Percentiles rank a stretch among this genome's conserved stretches.
These are phyloP conservation scores for Falco cherrug DNA, from an alignment of 2,797 vertebrate species.

Conservation along the genomic window DNA sequence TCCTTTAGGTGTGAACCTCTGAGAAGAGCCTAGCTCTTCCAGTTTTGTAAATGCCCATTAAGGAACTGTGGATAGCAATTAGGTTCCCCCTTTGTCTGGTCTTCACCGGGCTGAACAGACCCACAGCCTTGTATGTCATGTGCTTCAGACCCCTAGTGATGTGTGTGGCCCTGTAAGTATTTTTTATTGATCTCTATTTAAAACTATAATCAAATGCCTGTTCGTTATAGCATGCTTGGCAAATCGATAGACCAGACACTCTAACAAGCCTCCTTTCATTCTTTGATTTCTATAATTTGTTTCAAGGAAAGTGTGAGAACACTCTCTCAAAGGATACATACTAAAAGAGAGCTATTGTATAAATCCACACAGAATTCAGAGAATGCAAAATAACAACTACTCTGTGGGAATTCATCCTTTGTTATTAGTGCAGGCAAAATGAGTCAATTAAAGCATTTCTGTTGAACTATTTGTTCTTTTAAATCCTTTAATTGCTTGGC, in stretches of 20 bases:
- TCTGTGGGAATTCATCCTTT: slow-evolving; percentile 34
- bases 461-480: slow-evolving; percentile 31
- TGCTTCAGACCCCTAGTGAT: neutral
- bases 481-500: slow-evolving; percentile 21
- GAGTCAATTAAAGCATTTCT: slow-evolving; percentile 47
- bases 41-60: neutral
- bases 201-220: slow-evolving; percentile 5
- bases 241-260: neutral
- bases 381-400: slow-evolving; percentile 23
- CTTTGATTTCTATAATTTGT: slow-evolving; percentile 20
- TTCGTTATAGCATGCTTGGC: neutral
- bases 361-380: slow-evolving; percentile 34
- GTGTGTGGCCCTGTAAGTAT: neutral
- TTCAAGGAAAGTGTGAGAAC: slow-evolving; percentile 25
- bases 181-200: neutral
- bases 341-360: slow-evolving; percentile 56
- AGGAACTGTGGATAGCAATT: neutral
- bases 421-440: slow-evolving; percentile 38
- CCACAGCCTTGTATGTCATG: neutral
- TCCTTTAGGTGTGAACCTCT: neutral
- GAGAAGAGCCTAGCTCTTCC: neutral
- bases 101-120: neutral
- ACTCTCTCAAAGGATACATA: neutral
- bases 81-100: neutral
- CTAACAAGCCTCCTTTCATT: neutral